A percentile compares a stretch with the other conserved stretches of the same genome.
Evolutionary conservation across 2,113 vertebrate species (phyloP).

Genomic region (Silurus glanis): DNA sequence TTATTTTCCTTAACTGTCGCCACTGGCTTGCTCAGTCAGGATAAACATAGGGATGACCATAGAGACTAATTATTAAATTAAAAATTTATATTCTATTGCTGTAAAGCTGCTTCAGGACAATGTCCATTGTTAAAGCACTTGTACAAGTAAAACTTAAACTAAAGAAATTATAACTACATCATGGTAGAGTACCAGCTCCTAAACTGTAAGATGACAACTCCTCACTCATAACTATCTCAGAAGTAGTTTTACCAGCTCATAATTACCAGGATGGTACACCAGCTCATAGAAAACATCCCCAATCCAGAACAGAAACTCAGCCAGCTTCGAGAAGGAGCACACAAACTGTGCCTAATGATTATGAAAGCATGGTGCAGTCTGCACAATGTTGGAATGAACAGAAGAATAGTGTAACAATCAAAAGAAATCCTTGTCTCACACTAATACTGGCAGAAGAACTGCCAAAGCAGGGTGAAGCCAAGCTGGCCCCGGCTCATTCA

Average conservation of each 20-base stretch:
- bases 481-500: background rate
- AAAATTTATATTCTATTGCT: no score
- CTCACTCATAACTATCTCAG: no score
- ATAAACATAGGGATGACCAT: no score
- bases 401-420: background rate
- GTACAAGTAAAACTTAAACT: no score
- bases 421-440: background rate
- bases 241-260: no score
- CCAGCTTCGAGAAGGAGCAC: background rate
- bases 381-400: background rate
- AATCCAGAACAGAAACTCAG: background rate
- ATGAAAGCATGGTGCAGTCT: background rate
- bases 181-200: background rate
- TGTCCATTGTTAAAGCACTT: no score
- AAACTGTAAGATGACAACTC: no score
- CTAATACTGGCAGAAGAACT: background rate
- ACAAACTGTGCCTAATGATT: background rate
- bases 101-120: no score
- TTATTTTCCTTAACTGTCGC: no score
- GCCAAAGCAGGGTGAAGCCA: background rate
- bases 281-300: background rate
- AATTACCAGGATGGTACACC: background rate
- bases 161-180: no score
- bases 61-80: no score
- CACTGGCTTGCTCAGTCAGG: no score